Conservation (phyloP, 1,140 invertebrate species). For the Triops cancriformis region DNA sequence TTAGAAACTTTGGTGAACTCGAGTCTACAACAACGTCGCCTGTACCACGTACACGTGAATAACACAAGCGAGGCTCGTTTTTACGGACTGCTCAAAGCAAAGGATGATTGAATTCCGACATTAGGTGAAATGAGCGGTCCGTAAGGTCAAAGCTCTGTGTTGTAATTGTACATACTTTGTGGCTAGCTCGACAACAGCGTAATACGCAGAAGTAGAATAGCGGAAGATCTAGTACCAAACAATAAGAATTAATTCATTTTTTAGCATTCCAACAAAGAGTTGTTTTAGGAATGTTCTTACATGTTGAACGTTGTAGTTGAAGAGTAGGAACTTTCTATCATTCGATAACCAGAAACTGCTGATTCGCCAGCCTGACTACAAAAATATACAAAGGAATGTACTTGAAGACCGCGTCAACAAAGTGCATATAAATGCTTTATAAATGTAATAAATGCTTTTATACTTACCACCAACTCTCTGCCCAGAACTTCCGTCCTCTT, state of each 20-base stretch:
- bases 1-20: not conserved
- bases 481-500: constrained; percentile 21
- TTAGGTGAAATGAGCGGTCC: no score
- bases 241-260: constrained; percentile 22
- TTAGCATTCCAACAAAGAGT: no score
- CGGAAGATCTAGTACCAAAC: constrained; percentile 43
- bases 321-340: constrained; percentile 44
- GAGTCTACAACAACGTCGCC: not conserved
- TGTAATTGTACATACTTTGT: constrained; percentile 39
- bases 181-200: constrained; percentile 47
- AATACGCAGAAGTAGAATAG: constrained; percentile 48
- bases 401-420: no score
- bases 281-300: no score
- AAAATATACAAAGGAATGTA: no score
- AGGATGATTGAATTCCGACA: no score
- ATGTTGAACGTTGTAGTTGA: constrained; percentile 45
- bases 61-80: constrained; percentile 31
- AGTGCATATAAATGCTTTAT: no score
- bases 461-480: constrained; percentile 30
- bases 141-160: no score
- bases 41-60: not conserved
- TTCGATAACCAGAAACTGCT: constrained; percentile 46
- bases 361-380: constrained; percentile 39
- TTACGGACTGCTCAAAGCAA: no score
- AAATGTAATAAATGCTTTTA: not conserved